phyloP scores from a whole-genome alignment of 2,797 vertebrate genomes.

The Eurystomus glaucurus region DNA sequence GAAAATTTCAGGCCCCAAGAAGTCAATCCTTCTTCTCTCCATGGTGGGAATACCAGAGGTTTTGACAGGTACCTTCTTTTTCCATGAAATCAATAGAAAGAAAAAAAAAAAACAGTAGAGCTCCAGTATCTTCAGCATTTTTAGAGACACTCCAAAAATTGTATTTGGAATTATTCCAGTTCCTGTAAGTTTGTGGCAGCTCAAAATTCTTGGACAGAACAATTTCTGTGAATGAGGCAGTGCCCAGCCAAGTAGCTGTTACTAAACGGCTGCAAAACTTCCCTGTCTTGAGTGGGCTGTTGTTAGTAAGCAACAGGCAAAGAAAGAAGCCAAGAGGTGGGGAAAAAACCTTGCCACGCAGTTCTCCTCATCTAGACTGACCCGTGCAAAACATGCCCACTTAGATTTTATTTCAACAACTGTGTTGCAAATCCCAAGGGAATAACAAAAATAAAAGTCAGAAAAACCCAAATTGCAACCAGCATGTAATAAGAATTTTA shows the following conservation, averaged over 20 bases:
- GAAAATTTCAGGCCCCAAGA: background rate
- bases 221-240: fast-evolving
- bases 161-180: background rate
- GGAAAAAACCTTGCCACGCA: fast-evolving
- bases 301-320: background rate
- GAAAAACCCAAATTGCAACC: background rate
- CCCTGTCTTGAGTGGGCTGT: fast-evolving
- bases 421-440: background rate
- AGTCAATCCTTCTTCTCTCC: background rate
- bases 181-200: background rate
- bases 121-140: background rate
- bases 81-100: background rate
- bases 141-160: background rate
- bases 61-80: background rate
- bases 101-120: background rate
- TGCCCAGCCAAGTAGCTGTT: fast-evolving
- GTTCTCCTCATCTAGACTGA: background rate
- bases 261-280: background rate
- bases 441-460: background rate
- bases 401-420: background rate
- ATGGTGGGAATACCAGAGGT: background rate
- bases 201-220: background rate
- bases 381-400: background rate
- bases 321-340: fast-evolving
- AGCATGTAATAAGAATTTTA: conserved; percentile 62